Base-by-base conservation (phyloP, 2,113 vertebrate species). In the Marcusenius ussheri region DNA sequence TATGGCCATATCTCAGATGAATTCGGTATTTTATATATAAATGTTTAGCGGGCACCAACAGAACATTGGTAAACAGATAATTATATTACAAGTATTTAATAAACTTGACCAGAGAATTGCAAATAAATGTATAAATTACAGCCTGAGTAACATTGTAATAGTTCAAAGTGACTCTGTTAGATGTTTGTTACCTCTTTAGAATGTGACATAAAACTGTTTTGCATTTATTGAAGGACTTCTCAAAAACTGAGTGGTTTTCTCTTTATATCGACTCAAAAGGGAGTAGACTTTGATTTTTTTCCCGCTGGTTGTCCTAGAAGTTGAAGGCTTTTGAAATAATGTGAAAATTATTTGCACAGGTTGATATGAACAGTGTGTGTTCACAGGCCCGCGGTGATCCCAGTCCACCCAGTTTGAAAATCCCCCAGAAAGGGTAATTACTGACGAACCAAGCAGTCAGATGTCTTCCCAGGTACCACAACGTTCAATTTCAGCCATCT, bases 21-120 rank as follows among this genome's bases (percentile, higher is more conserved):
- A 84, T 84, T n/a, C 2, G 21, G 42, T 84, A 58, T 85, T 91
- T 58, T 21, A 91, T 91, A 90, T 90, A 84, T 91, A 88, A 15
- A 90, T 42, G 86, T 93, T 93, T 90, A 91, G 74, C 88, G 89
- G 88, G 66, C 56, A 88, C 90, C 87, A 90, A 89, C 62, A 89
- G 45, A 46, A 84, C 42, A 84, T 84, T 45, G 10, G 83, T 46
- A 84, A 47, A 21, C 42, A 24, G 90, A 92, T 89, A 92, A 91
- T 46, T 91, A 88, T 92, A 46, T 80, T 88, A 88, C 58, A 92
- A 85, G 88, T 91, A 93, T 93, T 90, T 90, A 50, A 35, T 53
- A 87, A 53, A 19, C 27, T 84, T 47, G 21, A 84, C 77, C 19
- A 19, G 42, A 84, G 19, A 46, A 84, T 84, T 49, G 42, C 45